Evolutionary conservation across 2,113 vertebrate genomes (phyloP).

Genomic region (Coreoperca whiteheadi): DNA sequence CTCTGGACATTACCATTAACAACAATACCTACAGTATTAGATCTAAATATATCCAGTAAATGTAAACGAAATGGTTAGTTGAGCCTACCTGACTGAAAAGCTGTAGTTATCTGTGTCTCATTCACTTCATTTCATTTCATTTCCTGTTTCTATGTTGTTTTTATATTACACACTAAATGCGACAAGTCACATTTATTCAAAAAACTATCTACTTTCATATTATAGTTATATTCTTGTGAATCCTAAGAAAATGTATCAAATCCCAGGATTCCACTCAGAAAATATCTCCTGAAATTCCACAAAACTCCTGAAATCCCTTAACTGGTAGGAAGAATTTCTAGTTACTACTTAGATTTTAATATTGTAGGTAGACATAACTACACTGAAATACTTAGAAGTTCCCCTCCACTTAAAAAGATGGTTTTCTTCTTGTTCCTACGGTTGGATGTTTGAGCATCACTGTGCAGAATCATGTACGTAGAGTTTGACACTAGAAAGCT

Average conservation of each 20-base stretch:
- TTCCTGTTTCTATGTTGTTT: neutral
- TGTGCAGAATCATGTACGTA: too few relatives aligned
- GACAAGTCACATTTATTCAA: neutral
- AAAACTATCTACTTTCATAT: neutral
- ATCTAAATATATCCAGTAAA: constrained; percentile 17
- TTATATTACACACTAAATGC: neutral
- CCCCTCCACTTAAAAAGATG: too few relatives aligned
- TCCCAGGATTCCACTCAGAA: neutral
- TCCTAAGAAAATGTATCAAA: neutral
- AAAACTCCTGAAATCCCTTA: neutral
- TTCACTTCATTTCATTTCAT: neutral
- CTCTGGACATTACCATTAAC: neutral
- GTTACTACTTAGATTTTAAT: neutral
- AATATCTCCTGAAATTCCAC: neutral
- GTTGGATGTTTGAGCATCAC: too few relatives aligned
- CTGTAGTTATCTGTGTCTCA: neutral
- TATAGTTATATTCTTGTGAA: neutral
- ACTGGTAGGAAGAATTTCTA: neutral
- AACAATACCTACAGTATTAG: constrained; percentile 4
- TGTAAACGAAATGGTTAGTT: constrained; percentile 10
- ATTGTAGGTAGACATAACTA: neutral
- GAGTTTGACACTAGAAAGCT: too few relatives aligned
- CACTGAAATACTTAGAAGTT: neutral
- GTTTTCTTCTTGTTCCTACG: too few relatives aligned
- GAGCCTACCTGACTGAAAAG: neutral